Base-by-base conservation (phyloP, 2,888 invertebrate species). In the Ptychoptera albimana region DNA sequence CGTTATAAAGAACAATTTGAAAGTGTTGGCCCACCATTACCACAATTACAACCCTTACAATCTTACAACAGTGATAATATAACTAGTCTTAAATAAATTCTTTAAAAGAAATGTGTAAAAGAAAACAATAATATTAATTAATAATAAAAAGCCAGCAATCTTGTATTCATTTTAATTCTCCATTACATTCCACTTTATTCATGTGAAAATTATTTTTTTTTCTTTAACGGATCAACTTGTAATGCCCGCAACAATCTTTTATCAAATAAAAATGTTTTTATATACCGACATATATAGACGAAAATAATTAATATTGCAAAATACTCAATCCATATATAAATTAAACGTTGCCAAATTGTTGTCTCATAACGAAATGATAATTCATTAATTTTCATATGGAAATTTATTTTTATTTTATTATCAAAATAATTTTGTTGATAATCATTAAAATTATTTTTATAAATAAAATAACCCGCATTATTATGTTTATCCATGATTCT, bases 1-100 rank as follows among this genome's bases (percentile, higher is more conserved):
- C 70, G 82, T 55, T 68, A 68, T 23, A 62, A 62, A 13, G 51
- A 49, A n/a, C 35, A 23, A 23, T 23, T 23, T 23, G 23, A 23
- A 7, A 23, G 23, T 39, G n/a, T 5, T 4, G 11, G 35, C 11
- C 5, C 35, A 6, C 12, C 23, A 23, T 23, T 23, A 23, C 23
- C 23, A 7, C 23, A 3, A 35, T 8, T 35, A 12, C n/a, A 35
- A 8, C n/a, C 13, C 3, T 35, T 35, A 13, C 35, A 13, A 35
- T n/a, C 35, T 3, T 13, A 6, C 35, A 35, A 35, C n/a, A 35
- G 13, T 35, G n/a, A 12, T 35, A n/a, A 3, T 8, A 13, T 9
- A 16, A 5, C 14, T 30, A 40, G 32, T 30, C 40, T 12, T 23
- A 30, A n/a, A 12, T n/a, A 9, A 40, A 30, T 30, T 32, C 23